A percentile compares a stretch with the other conserved stretches of the same genome.
These are phyloP conservation scores for Isichthys henryi DNA, from an alignment of 2,113 vertebrate genomes.

Conservation along the genomic window DNA sequence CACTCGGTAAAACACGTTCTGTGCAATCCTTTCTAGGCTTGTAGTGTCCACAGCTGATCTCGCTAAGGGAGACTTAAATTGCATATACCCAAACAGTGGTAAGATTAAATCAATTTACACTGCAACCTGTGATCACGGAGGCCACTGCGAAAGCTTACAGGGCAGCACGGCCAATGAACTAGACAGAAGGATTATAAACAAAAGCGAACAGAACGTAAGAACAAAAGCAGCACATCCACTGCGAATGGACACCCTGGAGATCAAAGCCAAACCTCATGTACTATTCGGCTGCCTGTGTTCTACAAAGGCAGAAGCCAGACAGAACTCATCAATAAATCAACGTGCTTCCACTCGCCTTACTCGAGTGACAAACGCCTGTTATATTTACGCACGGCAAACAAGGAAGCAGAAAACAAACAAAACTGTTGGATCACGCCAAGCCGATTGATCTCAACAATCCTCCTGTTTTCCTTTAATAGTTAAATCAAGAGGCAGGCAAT, in stretches of 20 bases:
- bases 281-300: neutral
- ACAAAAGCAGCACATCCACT: neutral
- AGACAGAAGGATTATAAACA: neutral
- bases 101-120: neutral
- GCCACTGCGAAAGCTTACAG: neutral
- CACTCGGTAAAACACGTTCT: neutral
- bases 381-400: neutral
- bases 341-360: neutral
- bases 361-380: neutral
- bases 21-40: neutral
- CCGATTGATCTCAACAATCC: neutral
- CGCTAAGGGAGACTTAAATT: neutral
- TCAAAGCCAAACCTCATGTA: neutral
- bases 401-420: neutral
- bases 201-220: neutral
- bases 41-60: neutral
- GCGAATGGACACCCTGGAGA: neutral
- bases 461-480: neutral
- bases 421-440: neutral
- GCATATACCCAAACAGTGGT: neutral
- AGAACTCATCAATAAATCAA: constrained; percentile 7
- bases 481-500: neutral
- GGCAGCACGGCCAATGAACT: no score
- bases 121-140: no score
- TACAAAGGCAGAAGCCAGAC: neutral